Base-by-base conservation (phyloP, 30 jellyfish, hydroid and myxozoan species). In the Aurelia aurita complex sp. Pacific region DNA sequence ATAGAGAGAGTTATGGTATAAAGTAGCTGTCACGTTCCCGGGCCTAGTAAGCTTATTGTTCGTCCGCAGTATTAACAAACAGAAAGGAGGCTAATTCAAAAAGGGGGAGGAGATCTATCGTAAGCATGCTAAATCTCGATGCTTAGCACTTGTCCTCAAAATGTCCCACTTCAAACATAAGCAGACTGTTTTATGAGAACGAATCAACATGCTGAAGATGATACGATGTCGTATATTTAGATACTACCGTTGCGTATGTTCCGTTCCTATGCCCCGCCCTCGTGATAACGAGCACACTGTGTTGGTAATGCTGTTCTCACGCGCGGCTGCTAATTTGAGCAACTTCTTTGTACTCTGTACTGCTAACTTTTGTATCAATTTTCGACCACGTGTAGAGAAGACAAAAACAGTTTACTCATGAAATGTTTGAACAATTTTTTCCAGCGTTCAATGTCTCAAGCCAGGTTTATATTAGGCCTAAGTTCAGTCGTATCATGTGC, bases 371-470 rank as follows among this genome's bases (percentile, higher is more conserved):
- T 82, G 92, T 82, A 82, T 82, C 92, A 82, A 82, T 82, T 61
- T 82, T 82, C 92, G 85, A 69, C 92, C 92, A 82, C 92, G 92
- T 82, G 92, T 23, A 55, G 43, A 13, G 23, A 67, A 82, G 76
- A 82, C 92, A 82, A 82, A 82, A 82, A 82, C 92, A 85, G 92
- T 82, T 82, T 82, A 59, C 92, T 82, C 92, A 36, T 69, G 80
- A 43, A 72, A 71, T 82, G 73, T 75, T 82, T 64, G 80, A 78
- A 29, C 79, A 78, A 51, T 82, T 82, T 82, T 81, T 75, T 81
- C 54, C 71, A 51, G 84, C 64, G 75, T 51, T 64, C 85, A 36
- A 51, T 52, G 85, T 76, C 43, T 75, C 69, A 32, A 65, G 71
- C 36, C 70, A 52, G 64, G 57, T 75, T 76, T 33, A 46, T 19